These are phyloP conservation scores for Caradrina kadenii DNA, from an alignment of 2,888 invertebrate genomes.

Conservation along the genomic window DNA sequence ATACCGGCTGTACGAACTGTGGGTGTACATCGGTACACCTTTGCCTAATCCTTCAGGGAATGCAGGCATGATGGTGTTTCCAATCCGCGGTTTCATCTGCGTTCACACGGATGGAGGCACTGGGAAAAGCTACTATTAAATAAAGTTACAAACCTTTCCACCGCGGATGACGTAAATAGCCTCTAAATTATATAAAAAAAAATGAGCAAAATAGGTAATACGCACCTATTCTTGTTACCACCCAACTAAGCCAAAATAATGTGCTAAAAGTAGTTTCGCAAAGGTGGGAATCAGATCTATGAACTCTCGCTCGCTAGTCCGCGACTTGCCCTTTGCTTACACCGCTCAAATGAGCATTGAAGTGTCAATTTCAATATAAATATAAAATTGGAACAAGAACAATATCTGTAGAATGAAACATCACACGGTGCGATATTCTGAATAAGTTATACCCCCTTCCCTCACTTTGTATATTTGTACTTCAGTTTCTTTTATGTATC, in stretches of 20 bases:
- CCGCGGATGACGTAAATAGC: background rate
- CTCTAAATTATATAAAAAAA: background rate
- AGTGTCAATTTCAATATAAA: background rate
- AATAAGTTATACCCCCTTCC: slow-evolving; percentile 43
- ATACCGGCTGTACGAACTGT: too few relatives aligned
- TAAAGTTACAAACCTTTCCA: background rate
- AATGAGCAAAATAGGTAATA: background rate
- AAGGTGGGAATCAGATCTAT: background rate
- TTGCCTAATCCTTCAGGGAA: too few relatives aligned
- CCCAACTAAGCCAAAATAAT: background rate
- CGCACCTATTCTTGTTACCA: too few relatives aligned
- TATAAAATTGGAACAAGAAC: slow-evolving; percentile 30
- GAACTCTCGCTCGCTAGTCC: background rate
- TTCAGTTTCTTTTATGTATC: slow-evolving; percentile 44
- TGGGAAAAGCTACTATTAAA: background rate
- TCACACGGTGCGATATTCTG: slow-evolving; percentile 31
- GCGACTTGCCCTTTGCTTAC: background rate
- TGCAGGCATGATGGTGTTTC: too few relatives aligned
- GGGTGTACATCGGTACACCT: too few relatives aligned
- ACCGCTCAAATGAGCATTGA: background rate
- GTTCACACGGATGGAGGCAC: background rate
- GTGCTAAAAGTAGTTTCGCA: background rate
- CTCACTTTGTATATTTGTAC: slow-evolving; percentile 25
- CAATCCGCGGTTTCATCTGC: background rate
- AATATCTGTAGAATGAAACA: slow-evolving; percentile 15